phyloP scores from a whole-genome alignment of 2,113 vertebrate genomes.

The Heteronetta atricapilla region DNA sequence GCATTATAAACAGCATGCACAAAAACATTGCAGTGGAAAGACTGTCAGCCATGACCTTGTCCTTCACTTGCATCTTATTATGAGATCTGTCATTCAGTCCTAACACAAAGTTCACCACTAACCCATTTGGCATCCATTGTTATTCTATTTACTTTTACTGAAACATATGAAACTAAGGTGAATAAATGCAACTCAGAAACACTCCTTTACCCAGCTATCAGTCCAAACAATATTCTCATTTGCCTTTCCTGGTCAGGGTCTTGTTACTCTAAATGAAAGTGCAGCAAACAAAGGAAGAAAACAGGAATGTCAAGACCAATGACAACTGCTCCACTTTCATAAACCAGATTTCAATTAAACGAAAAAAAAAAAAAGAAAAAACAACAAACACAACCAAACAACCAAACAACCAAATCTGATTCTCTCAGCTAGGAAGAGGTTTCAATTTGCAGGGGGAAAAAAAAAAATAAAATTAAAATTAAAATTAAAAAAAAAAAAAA shows the following conservation, averaged over 20 bases:
- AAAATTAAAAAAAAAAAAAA: neutral
- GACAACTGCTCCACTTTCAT: neutral
- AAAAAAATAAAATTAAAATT: neutral
- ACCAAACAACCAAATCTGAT: too few species aligned
- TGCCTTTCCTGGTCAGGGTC: neutral
- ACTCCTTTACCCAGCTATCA: neutral
- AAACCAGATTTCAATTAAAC: slow-evolving; percentile 38
- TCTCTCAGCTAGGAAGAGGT: neutral
- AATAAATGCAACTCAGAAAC: neutral
- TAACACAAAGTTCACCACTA: neutral
- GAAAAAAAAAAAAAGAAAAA: neutral
- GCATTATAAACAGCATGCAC: neutral
- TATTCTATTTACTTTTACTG: neutral
- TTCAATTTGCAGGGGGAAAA: neutral
- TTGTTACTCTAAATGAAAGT: neutral
- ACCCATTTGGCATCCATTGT: neutral
- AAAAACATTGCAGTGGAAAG: neutral
- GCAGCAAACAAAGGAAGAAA: neutral
- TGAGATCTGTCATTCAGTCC: neutral
- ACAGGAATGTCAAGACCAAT: slow-evolving; percentile 26
- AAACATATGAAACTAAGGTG: neutral
- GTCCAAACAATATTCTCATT: neutral
- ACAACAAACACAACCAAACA: too few species aligned
- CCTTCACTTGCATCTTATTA: neutral
- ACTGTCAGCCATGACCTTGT: neutral